Evolutionary conservation across 2,797 vertebrate species (phyloP).

Genomic region (Peromyscus aztecus): DNA sequence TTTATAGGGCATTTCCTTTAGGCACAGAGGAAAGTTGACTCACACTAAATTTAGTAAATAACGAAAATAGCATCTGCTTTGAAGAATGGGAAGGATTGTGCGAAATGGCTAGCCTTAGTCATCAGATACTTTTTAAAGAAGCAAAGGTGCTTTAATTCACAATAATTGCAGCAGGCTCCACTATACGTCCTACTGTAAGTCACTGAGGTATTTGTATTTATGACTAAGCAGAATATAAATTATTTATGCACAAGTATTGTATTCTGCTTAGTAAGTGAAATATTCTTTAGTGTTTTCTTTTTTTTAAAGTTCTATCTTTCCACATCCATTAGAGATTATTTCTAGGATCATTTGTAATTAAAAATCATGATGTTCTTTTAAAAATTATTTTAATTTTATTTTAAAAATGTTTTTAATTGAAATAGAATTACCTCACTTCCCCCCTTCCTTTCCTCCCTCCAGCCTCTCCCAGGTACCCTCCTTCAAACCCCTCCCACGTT

Average conservation of each 20-base stretch:
- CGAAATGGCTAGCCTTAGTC: conserved; percentile 40
- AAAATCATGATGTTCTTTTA: background rate
- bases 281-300: conserved; percentile 26
- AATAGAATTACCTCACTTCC: background rate
- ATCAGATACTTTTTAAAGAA: conserved; percentile 15
- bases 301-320: background rate
- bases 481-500: background rate
- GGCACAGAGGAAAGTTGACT: background rate
- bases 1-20: conserved; percentile 11
- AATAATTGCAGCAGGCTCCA: background rate
- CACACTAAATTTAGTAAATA: conserved; percentile 44
- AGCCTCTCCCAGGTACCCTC: background rate
- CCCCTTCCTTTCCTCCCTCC: background rate
- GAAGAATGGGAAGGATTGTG: background rate
- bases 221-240: conserved; percentile 23
- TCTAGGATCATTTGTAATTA: background rate
- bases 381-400: background rate
- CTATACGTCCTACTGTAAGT: background rate
- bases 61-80: background rate
- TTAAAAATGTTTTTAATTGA: background rate
- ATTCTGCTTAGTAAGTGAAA: conserved; percentile 12
- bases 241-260: background rate
- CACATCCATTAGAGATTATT: background rate
- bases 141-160: conserved; percentile 35
- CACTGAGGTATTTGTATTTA: background rate